Evolutionary conservation across 2,113 vertebrate species (phyloP).

Genomic region (Epinephelus lanceolatus): DNA sequence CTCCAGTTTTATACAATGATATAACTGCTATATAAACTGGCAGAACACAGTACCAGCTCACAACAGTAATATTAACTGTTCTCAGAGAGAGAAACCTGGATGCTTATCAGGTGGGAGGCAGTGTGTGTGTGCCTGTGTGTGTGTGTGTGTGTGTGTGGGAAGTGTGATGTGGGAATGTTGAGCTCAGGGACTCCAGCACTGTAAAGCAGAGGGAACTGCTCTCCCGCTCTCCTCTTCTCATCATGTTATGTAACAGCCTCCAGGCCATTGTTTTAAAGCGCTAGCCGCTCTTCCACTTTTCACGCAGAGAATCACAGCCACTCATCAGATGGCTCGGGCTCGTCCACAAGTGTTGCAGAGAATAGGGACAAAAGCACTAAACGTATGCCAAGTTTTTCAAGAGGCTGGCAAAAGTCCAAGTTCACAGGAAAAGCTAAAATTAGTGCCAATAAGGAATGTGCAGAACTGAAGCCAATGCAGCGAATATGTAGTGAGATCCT

Average conservation of each 20-base stretch:
- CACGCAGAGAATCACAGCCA: slow-evolving; percentile 18
- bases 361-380: background rate
- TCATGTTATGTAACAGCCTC: slow-evolving; percentile 70
- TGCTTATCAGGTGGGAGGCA: slow-evolving; percentile 48
- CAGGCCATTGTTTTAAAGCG: slow-evolving; percentile 60
- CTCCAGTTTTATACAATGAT: background rate
- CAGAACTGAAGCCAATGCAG: background rate
- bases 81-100: slow-evolving; percentile 41
- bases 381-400: background rate
- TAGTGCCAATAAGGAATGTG: background rate
- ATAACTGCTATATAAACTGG: background rate
- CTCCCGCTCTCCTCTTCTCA: slow-evolving; percentile 37
- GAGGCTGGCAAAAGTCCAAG: background rate
- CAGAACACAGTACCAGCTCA: background rate
- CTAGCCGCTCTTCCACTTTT: slow-evolving; percentile 30
- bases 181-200: slow-evolving; percentile 40
- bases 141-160: slow-evolving; percentile 48
- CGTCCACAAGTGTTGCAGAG: background rate
- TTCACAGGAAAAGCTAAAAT: slow-evolving; percentile 1
- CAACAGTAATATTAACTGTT: slow-evolving; percentile 10
- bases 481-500: background rate
- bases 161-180: slow-evolving; percentile 63
- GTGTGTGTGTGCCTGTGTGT: slow-evolving; percentile 3
- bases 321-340: background rate
- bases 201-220: slow-evolving; percentile 58